These are phyloP conservation scores for Nasonovia ribisnigri DNA, from an alignment of 2,888 invertebrate species.

Conservation along the genomic window DNA sequence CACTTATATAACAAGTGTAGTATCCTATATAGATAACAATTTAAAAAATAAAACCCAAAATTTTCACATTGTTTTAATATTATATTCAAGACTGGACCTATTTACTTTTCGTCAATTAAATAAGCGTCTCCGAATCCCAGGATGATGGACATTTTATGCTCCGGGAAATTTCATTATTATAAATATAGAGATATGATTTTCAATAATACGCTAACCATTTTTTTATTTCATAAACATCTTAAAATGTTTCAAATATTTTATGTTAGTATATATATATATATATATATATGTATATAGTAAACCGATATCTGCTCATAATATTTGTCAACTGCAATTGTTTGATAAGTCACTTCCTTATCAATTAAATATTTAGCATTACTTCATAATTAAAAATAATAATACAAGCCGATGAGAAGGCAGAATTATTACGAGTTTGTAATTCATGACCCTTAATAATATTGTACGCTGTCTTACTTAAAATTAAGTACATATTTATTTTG, in stretches of 20 bases:
- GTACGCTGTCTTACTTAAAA: background rate
- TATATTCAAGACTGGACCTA: background rate
- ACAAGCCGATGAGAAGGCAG: background rate
- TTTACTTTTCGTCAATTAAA: background rate
- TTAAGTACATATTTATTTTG: background rate
- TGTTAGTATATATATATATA: background rate
- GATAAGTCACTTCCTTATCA: background rate
- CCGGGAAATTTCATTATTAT: background rate
- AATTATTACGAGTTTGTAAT: background rate
- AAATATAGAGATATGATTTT: background rate
- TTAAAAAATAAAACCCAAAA: background rate
- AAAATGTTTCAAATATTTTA: background rate
- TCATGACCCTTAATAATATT: background rate
- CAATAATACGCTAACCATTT: background rate
- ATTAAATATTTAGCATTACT: background rate
- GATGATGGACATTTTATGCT: background rate
- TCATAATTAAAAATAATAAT: background rate
- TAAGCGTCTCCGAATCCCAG: background rate
- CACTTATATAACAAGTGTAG: background rate
- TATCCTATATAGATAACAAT: background rate
- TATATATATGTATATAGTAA: background rate
- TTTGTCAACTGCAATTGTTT: background rate
- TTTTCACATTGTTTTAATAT: background rate
- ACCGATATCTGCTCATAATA: background rate
- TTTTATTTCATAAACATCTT: background rate